Evolutionary conservation across 2,113 vertebrate species (phyloP).

Genomic region (Andinoacara biseriatus): DNA sequence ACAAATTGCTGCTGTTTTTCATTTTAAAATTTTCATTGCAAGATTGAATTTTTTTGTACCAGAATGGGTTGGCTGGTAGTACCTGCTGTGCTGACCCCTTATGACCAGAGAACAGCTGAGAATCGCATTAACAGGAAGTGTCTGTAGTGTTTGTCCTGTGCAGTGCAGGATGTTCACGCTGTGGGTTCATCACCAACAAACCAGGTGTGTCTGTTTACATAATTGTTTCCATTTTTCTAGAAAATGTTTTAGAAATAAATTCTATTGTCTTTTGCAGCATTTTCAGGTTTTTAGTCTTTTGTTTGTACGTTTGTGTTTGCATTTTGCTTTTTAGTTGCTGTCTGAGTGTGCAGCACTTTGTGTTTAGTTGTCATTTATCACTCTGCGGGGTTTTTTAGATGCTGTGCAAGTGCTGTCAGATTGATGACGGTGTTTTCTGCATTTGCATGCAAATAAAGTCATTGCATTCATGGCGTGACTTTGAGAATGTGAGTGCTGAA

Average conservation of each 20-base stretch:
- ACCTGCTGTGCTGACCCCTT: too few relatives aligned
- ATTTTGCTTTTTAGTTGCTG: neutral
- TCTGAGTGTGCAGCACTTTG: neutral
- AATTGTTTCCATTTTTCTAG: neutral
- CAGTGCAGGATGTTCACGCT: neutral
- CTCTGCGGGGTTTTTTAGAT: neutral
- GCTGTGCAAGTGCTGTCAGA: neutral
- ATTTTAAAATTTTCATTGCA: too few relatives aligned
- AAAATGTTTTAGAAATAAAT: neutral
- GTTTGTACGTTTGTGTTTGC: neutral
- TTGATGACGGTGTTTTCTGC: constrained; percentile 12
- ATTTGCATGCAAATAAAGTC: constrained; percentile 11
- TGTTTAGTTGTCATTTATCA: neutral
- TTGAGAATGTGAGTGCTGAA: neutral
- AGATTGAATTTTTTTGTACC: too few relatives aligned
- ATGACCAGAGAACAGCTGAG: too few relatives aligned
- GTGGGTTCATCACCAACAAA: neutral
- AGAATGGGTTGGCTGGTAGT: too few relatives aligned
- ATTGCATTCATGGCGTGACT: neutral
- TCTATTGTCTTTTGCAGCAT: neutral
- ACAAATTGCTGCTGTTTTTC: too few relatives aligned
- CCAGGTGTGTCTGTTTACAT: neutral
- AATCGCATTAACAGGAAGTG: too few relatives aligned
- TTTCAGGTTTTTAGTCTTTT: neutral
- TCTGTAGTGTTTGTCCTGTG: too few relatives aligned